These are phyloP conservation scores for Cossypha dichroa DNA, from an alignment of 2,797 vertebrate genomes.

Conservation along the genomic window DNA sequence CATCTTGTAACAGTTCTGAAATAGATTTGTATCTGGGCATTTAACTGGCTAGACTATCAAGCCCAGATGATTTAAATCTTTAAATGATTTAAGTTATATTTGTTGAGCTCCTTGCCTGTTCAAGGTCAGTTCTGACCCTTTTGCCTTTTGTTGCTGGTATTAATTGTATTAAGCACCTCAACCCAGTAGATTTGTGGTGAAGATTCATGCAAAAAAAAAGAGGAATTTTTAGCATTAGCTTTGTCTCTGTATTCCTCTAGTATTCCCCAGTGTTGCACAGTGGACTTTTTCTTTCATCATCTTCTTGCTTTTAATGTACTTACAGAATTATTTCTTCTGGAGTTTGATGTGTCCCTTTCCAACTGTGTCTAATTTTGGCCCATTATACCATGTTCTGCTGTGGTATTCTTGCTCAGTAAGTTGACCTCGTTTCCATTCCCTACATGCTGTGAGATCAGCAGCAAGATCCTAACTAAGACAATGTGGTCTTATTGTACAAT, in stretches of 20 bases:
- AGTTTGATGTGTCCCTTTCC: slow-evolving; percentile 1
- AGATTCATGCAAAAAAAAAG: neutral
- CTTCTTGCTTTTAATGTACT: neutral
- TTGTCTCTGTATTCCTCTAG: neutral
- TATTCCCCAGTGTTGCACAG: neutral
- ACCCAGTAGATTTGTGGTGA: neutral
- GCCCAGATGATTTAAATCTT: neutral
- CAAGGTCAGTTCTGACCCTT: neutral
- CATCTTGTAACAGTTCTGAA: neutral
- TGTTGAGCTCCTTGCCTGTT: neutral
- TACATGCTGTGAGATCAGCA: slow-evolving; percentile 8
- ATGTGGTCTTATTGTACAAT: neutral
- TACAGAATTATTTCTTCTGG: neutral
- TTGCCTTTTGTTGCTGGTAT: neutral
- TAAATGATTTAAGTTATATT: neutral
- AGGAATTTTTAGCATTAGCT: neutral
- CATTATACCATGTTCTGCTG: neutral
- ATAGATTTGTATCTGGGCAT: neutral
- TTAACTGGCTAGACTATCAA: neutral
- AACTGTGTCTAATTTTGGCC: slow-evolving; percentile 20
- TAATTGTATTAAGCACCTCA: neutral
- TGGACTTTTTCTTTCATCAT: neutral
- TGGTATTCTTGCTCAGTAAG: slow-evolving; percentile 2
- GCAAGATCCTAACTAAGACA: neutral
- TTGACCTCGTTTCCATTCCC: slow-evolving; percentile 31